Evolutionary conservation across 2,888 invertebrate genomes (phyloP), one percentile per base, ranked within the genome.

Genomic region (Eupithecia abbreviata): DNA sequence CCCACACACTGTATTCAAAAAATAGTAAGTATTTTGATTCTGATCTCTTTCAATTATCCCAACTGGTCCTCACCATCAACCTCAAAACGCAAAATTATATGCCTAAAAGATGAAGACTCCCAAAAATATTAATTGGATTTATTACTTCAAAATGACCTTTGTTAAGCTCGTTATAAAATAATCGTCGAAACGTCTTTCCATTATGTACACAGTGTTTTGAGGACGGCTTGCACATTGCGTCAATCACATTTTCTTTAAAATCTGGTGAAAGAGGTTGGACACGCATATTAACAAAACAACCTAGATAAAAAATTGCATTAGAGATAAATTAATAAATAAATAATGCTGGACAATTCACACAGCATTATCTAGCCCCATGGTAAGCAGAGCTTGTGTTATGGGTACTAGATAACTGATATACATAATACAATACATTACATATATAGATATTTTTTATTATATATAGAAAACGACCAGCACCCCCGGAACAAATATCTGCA

Each of bases 41-140:
- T 9, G 18, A 58, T 3, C 55, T 9, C 9, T n/a, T 18, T 58
- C 9, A 42, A 67, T 7, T 13, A 66, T 41, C 15, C 13, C 42
- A 42, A 42, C 13, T 6, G 15, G 42, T 66, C 67, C 43, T 67
- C 42, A 9, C 7, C 9, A 9, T n/a, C 67, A 6, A 43, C n/a
- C 15, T 67, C 43, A 30, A 66, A 67, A 67, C 42, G 6, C 7
- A 42, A 75, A 72, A 66, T 77, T 70, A 71, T 71, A 71, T 30
- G 49, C 47, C 72, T 51, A 68, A 58, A 69, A 66, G 69, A 51
- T 74, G 66, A 69, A 65, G 45, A 74, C 74, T 75, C 73, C 3
- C n/a, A 18, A 45, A 71, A 73, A 76, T 73, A 77, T 78, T 80
- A 80, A 80, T 79, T 78, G 78, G 73, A 73, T 79, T 78, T 75